Conservation (phyloP, 1,140 invertebrate genomes). For the Trinorchestia longiramus region DNA sequence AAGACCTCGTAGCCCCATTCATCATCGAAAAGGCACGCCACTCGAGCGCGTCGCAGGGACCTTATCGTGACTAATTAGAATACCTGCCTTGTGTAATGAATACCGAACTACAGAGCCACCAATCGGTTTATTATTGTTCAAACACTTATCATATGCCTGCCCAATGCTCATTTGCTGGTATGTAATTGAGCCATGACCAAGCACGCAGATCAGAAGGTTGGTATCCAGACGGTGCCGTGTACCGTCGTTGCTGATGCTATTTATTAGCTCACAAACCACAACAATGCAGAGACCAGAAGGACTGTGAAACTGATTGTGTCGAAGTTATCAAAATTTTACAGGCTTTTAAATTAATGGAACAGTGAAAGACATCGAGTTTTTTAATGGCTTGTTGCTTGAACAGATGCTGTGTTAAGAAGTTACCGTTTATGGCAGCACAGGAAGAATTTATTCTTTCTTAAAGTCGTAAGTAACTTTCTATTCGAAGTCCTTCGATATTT, state of each 20-base stretch:
- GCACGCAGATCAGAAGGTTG: not conserved
- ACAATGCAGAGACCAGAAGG: not conserved
- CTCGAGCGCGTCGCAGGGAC: not conserved
- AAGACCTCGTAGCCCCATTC: not conserved
- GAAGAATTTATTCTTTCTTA: not conserved
- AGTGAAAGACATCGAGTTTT: not conserved
- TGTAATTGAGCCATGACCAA: slow-evolving; percentile 29
- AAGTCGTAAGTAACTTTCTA: not conserved
- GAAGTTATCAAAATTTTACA: not conserved
- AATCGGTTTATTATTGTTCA: slow-evolving; percentile 36
- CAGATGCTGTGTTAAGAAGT: not conserved
- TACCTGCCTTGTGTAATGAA: slow-evolving; percentile 12
- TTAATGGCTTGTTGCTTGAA: not conserved
- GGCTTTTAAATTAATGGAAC: not conserved
- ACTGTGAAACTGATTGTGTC: not conserved
- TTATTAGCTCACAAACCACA: not conserved
- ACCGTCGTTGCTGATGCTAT: not conserved
- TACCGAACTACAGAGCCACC: slow-evolving; percentile 24
- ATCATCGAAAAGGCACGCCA: not conserved
- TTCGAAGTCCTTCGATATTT: not conserved
- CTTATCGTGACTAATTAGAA: slow-evolving; percentile 33
- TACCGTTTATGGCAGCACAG: not conserved
- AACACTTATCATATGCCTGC: slow-evolving; percentile 33
- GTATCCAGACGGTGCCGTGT: not conserved
- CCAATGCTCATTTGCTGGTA: not conserved